Conservation (phyloP, 2,113 vertebrate species). For the Herpailurus yagouaroundi region DNA sequence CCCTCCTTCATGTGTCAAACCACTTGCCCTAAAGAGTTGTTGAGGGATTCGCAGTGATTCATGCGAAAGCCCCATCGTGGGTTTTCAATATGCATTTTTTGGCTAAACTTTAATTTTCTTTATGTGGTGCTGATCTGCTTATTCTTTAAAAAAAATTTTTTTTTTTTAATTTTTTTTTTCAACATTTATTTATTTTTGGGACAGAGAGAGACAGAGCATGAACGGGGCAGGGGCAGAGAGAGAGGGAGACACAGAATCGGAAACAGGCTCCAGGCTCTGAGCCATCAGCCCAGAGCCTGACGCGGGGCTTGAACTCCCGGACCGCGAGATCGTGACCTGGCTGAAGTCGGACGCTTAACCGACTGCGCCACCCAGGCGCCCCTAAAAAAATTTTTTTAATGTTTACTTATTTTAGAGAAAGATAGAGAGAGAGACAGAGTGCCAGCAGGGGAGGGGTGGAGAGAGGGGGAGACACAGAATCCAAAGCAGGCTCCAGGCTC, state of each 20-base stretch:
- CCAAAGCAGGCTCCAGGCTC: neutral
- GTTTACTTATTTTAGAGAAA: neutral
- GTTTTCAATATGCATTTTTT: neutral
- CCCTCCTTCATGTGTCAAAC: neutral
- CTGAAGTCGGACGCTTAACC: too few species aligned
- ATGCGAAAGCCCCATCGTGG: neutral
- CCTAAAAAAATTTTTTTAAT: neutral
- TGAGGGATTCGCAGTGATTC: neutral
- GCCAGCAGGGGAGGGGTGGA: neutral
- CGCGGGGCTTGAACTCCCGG: too few species aligned
- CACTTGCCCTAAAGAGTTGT: neutral
- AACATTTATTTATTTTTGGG: too few species aligned
- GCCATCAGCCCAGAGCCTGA: too few species aligned
- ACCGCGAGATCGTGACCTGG: too few species aligned
- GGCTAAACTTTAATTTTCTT: neutral
- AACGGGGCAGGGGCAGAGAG: too few species aligned
- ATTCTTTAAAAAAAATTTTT: neutral
- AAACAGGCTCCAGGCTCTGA: too few species aligned
- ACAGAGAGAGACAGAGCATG: too few species aligned
- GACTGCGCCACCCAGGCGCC: too few species aligned
- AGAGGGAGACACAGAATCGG: too few species aligned
- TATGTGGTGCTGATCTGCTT: neutral
- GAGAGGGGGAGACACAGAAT: neutral
- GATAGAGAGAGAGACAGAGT: neutral
- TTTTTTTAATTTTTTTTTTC: too few species aligned